These are phyloP conservation scores for Toxotes lorentzi DNA, from an alignment of 2,797 vertebrate genomes.

Conservation along the genomic window DNA sequence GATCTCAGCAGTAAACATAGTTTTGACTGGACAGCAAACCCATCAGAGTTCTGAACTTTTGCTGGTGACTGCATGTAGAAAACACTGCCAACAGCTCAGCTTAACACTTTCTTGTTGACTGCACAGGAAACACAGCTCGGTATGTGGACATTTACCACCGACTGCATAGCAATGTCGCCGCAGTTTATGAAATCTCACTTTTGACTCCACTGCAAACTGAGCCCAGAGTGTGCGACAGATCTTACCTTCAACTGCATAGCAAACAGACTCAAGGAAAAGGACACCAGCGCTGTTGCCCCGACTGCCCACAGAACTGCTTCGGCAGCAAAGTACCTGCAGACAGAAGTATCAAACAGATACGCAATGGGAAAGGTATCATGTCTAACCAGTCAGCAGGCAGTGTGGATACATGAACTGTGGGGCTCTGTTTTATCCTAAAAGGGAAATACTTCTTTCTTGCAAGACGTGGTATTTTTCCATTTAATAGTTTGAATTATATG, in stretches of 20 bases:
- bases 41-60: constrained; percentile 49
- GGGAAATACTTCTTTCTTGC: constrained; percentile 31
- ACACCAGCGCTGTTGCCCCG: constrained; percentile 84
- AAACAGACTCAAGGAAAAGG: constrained; percentile 85
- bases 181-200: constrained; percentile 62
- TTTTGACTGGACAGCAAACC: constrained; percentile 56
- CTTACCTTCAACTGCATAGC: constrained; percentile 89
- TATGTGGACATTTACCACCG: constrained; percentile 36
- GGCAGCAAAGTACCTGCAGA: constrained; percentile 81
- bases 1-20: constrained; percentile 67
- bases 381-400: constrained; percentile 22
- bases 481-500: constrained; percentile 29
- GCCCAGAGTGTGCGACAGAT: constrained; percentile 56
- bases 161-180: constrained; percentile 32
- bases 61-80: constrained; percentile 27
- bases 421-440: constrained; percentile 18
- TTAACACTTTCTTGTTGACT: constrained; percentile 45
- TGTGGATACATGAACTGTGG: background rate
- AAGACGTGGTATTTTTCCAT: constrained; percentile 21
- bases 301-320: constrained; percentile 87
- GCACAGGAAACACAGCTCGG: constrained; percentile 54
- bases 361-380: background rate
- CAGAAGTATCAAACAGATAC: constrained; percentile 47
- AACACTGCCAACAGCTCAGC: constrained; percentile 46
- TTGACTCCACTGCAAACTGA: constrained; percentile 46